Percentiles rank a stretch among this genome's conserved stretches.
phyloP scores from a whole-genome alignment of 2,888 invertebrate species.

The Protonemura montana region DNA sequence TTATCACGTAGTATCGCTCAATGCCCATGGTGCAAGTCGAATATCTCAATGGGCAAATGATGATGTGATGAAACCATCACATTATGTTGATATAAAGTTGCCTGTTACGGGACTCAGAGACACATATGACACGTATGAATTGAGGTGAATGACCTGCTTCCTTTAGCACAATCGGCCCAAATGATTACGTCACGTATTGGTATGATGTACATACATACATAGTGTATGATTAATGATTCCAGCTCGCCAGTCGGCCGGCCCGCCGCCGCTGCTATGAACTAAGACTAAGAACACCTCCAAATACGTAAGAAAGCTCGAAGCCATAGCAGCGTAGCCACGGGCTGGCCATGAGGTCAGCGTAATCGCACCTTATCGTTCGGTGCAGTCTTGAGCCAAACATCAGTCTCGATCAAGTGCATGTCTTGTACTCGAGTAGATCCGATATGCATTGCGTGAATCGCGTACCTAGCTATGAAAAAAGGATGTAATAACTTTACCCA shows the following conservation, averaged over 20 bases:
- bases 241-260: too few relatives aligned
- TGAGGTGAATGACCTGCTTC: slow-evolving; percentile 37
- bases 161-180: slow-evolving; percentile 42
- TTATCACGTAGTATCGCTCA: too few relatives aligned
- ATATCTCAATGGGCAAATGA: neutral
- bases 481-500: too few relatives aligned
- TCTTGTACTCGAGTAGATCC: too few relatives aligned
- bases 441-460: too few relatives aligned
- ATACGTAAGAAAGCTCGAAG: slow-evolving; percentile 16
- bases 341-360: too few relatives aligned
- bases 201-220: slow-evolving; percentile 38
- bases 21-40: neutral
- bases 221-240: slow-evolving; percentile 38
- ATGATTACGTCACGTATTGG: slow-evolving; percentile 35
- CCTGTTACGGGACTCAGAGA: slow-evolving; percentile 10
- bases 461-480: too few relatives aligned
- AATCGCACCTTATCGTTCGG: too few relatives aligned
- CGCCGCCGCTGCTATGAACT: neutral
- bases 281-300: slow-evolving; percentile 30
- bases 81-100: slow-evolving; percentile 27
- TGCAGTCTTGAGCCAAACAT: too few relatives aligned
- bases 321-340: neutral
- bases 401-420: too few relatives aligned
- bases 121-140: slow-evolving; percentile 41
- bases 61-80: neutral